Conservation (phyloP, 2,797 vertebrate genomes). For the Neosalanx taihuensis region DNA sequence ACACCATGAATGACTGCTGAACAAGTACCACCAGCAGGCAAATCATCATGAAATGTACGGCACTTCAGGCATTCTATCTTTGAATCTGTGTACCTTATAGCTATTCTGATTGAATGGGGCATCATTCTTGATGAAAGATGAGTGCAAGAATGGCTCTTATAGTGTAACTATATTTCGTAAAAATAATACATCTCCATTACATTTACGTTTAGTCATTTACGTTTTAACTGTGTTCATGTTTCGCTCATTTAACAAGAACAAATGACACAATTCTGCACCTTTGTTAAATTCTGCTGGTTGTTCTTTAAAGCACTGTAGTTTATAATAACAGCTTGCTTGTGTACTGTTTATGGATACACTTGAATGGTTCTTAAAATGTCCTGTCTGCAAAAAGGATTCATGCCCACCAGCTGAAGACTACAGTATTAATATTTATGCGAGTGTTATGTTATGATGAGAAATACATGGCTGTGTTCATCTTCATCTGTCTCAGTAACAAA, state of each 20-base stretch:
- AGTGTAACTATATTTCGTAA: slow-evolving; percentile 6
- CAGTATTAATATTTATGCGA: slow-evolving; percentile 79
- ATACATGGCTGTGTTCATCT: slow-evolving; percentile 78
- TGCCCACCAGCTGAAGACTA: slow-evolving; percentile 76
- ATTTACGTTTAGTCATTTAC: too few relatives aligned
- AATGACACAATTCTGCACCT: slow-evolving; percentile 41
- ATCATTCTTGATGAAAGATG: too few relatives aligned
- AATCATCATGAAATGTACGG: not conserved
- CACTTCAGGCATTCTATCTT: not conserved
- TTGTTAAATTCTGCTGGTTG: slow-evolving; percentile 44
- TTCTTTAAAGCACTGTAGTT: slow-evolving; percentile 66
- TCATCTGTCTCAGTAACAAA: slow-evolving; percentile 74
- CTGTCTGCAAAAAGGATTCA: slow-evolving; percentile 75
- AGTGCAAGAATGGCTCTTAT: too few relatives aligned
- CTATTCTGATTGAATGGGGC: slow-evolving; percentile 31
- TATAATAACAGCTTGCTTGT: slow-evolving; percentile 67
- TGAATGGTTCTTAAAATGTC: slow-evolving; percentile 68
- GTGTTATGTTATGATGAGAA: slow-evolving; percentile 78
- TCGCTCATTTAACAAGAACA: slow-evolving; percentile 40
- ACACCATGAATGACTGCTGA: slow-evolving; percentile 8
- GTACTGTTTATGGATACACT: slow-evolving; percentile 68
- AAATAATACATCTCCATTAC: slow-evolving; percentile 18
- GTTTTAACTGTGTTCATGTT: slow-evolving; percentile 9
- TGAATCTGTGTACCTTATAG: slow-evolving; percentile 22
- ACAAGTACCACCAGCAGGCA: not conserved